Conservation (phyloP, 2,113 vertebrate species). For the Mus musculus region DNA sequence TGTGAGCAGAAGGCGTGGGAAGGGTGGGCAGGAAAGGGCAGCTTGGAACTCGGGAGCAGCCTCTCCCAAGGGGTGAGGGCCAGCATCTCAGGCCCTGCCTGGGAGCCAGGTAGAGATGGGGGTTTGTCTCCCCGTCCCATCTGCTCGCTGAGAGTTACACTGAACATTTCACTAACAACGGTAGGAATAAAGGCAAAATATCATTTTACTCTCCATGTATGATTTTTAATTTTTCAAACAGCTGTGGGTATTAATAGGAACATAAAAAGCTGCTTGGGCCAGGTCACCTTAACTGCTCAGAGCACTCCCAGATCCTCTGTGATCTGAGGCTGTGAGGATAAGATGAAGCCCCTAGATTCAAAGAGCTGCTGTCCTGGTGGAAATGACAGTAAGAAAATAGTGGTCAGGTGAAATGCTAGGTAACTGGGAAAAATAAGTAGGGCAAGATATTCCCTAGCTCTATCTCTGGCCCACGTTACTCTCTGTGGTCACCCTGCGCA, state of each 20-base stretch:
- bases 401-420: rapidly evolving
- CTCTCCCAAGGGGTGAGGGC: not conserved
- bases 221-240: not conserved
- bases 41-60: no score
- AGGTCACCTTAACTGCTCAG: not conserved
- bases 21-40: not conserved
- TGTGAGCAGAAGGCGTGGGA: not conserved
- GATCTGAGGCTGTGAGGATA: not conserved
- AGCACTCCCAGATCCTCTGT: not conserved
- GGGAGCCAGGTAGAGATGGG: not conserved
- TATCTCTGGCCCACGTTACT: not conserved
- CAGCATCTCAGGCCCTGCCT: not conserved
- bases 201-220: not conserved
- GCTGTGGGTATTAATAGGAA: not conserved
- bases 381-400: not conserved
- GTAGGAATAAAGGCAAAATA: not conserved
- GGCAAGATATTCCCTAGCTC: not conserved
- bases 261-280: not conserved
- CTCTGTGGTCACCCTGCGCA: not conserved
- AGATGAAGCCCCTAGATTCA: not conserved
- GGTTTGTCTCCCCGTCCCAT: no score
- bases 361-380: no score
- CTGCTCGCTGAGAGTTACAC: not conserved
- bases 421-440: not conserved
- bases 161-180: not conserved